Percentiles rank a stretch among this genome's conserved stretches.
phyloP scores from a whole-genome alignment of 1,140 invertebrate species.

The Heliconius himera region DNA sequence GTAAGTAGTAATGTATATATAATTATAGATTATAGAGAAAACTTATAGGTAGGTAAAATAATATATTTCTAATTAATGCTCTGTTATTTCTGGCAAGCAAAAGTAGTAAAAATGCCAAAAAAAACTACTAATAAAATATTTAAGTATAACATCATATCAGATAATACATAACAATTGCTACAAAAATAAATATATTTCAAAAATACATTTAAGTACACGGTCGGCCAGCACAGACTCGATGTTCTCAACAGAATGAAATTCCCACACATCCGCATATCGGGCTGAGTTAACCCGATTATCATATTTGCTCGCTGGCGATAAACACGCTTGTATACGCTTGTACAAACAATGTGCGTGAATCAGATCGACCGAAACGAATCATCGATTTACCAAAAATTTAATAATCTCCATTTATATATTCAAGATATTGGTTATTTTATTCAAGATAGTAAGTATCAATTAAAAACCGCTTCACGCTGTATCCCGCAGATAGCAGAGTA shows the following conservation, averaged over 20 bases:
- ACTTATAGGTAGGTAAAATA: too few relatives aligned
- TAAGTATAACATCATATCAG: too few relatives aligned
- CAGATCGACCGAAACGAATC: slow-evolving; percentile 28
- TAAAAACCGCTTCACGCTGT: too few relatives aligned
- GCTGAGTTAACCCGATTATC: slow-evolving; percentile 40
- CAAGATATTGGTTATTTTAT: not conserved
- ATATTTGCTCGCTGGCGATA: slow-evolving; percentile 38
- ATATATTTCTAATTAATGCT: too few relatives aligned
- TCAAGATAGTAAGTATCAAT: too few relatives aligned
- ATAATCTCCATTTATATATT: not conserved
- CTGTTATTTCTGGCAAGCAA: too few relatives aligned
- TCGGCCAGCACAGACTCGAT: not conserved
- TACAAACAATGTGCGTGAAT: slow-evolving; percentile 38
- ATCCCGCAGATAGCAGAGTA: too few relatives aligned
- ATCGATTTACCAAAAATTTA: slow-evolving; percentile 12
- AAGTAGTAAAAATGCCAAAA: too few relatives aligned
- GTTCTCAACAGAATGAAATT: slow-evolving; percentile 12
- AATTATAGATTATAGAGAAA: too few relatives aligned
- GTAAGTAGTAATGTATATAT: too few relatives aligned
- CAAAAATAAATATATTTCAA: not conserved
- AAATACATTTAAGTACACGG: not conserved
- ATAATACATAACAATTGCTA: not conserved
- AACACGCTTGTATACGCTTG: slow-evolving; percentile 35
- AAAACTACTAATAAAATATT: too few relatives aligned
- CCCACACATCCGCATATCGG: slow-evolving; percentile 27